These are phyloP conservation scores for Basileuterus tristriatus DNA, from an alignment of 2,797 vertebrate species.

Conservation along the genomic window DNA sequence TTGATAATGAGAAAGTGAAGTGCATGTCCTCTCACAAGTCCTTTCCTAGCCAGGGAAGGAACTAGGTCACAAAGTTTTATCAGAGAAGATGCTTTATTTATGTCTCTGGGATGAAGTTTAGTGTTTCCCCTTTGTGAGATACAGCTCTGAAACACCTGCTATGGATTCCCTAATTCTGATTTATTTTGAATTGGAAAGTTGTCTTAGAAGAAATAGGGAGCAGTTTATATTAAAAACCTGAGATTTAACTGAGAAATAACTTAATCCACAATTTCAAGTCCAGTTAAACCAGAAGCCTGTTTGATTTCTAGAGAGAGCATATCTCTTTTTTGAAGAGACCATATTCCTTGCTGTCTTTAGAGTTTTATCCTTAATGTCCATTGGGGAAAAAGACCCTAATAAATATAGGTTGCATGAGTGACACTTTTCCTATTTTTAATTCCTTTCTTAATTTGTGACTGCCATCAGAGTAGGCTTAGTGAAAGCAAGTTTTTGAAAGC, in stretches of 20 bases:
- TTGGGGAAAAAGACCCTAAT: accelerated
- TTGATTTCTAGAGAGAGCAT: background rate
- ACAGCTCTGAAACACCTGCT: background rate
- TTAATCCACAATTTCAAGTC: background rate
- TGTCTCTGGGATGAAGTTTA: background rate
- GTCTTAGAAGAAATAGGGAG: background rate
- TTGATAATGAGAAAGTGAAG: slow-evolving; percentile 35
- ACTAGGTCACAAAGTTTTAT: slow-evolving; percentile 8
- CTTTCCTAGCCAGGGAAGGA: background rate
- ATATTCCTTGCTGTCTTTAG: background rate
- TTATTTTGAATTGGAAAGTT: background rate
- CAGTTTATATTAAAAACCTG: background rate
- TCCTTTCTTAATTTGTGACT: background rate
- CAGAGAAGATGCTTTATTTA: background rate
- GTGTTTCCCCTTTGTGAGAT: background rate
- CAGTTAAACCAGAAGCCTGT: background rate
- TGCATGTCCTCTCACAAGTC: slow-evolving; percentile 24
- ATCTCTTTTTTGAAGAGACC: background rate
- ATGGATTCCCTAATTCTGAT: background rate
- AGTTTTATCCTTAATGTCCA: background rate
- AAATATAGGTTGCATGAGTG: background rate
- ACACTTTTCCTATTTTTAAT: background rate
- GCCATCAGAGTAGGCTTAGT: background rate
- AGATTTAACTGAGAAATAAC: background rate
- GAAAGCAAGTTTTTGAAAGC: background rate